These are phyloP conservation scores for Cyprinodon variegatus DNA, from an alignment of 2,113 vertebrate species.

Conservation along the genomic window DNA sequence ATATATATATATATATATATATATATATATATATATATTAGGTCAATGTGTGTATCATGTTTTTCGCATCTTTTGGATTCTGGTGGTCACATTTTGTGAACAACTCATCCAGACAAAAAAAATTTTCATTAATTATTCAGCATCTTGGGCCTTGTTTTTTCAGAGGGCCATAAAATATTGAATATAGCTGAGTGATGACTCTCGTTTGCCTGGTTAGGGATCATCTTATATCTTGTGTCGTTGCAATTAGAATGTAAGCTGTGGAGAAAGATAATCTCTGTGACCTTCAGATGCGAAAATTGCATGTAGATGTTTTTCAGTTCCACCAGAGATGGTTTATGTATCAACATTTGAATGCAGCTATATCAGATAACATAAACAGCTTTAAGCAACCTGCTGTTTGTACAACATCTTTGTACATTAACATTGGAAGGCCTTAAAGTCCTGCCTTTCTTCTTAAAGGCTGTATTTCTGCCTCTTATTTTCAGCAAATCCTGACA, in stretches of 20 bases:
- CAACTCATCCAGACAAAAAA: constrained; percentile 69
- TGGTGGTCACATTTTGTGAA: constrained; percentile 53
- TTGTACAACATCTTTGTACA: not conserved
- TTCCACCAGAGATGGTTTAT: not conserved
- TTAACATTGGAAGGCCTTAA: constrained; percentile 1
- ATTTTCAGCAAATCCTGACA: constrained; percentile 47
- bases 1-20: no score
- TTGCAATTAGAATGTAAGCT: not conserved
- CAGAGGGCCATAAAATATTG: constrained; percentile 70
- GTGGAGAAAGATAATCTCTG: not conserved
- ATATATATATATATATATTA: no score
- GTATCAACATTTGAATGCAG: not conserved
- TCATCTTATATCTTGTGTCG: not conserved
- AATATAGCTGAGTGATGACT: constrained; percentile 51
- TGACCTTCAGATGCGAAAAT: not conserved
- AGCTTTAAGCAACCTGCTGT: not conserved
- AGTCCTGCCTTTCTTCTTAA: constrained; percentile 4
- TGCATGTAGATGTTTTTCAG: not conserved
- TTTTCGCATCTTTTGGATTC: constrained; percentile 4
- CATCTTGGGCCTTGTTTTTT: constrained; percentile 51
- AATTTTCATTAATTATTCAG: constrained; percentile 76
- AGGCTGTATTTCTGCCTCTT: not conserved
- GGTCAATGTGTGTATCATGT: not conserved
- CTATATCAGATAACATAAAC: not conserved
- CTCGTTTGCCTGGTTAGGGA: constrained; percentile 24